Conservation (phyloP, 2,113 vertebrate species). For the Sus scrofa region T2T-Sscrofa CM000825.6:56630501-56631000, state of each 20-base stretch:
- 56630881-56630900: not conserved
- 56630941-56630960: not conserved
- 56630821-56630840: not conserved
- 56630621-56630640: not conserved
- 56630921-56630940: not conserved
- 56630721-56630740: not conserved
- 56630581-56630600: constrained; percentile 52
- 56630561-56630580: not conserved
- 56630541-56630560: constrained; percentile 31
- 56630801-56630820: not conserved
- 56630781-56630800: not conserved
- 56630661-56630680: not conserved
- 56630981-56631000: not conserved
- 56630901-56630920: not conserved
- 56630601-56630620: not conserved
- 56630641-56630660: fast-evolving
- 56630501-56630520: not conserved
- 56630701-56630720: not conserved
- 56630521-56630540: not conserved
- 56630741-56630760: not conserved
- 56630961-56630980: not conserved
- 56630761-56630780: not conserved
- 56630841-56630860: not conserved
- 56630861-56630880: not conserved
- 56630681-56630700: not conserved